phyloP scores from a whole-genome alignment of 2,113 vertebrate genomes.

The Axis porcinus region DNA sequence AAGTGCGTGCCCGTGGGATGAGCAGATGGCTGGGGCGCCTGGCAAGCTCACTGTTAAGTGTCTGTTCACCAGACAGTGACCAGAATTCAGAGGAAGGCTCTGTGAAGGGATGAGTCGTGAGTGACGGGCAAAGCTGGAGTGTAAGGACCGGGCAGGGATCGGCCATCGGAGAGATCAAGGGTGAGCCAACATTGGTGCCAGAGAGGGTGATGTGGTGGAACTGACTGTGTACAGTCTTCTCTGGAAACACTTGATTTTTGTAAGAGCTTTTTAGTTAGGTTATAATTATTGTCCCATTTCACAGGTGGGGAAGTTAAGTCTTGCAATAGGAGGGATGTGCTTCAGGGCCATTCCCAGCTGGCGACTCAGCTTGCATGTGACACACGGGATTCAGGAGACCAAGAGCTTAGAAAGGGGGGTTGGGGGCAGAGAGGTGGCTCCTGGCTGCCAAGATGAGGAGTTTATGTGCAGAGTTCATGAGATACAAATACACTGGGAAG shows the following conservation, averaged over 20 bases:
- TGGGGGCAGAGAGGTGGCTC: not conserved
- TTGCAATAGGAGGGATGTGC: not conserved
- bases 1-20: accelerated
- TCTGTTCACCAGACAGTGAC: not conserved
- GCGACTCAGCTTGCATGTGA: not conserved
- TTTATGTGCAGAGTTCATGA: not conserved
- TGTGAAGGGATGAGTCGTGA: not conserved
- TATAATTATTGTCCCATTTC: not conserved
- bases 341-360: not conserved
- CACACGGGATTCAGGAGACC: accelerated
- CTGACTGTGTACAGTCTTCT: not conserved
- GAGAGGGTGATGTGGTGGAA: not conserved
- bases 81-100: not conserved
- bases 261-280: not conserved
- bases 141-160: not conserved
- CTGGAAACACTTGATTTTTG: not conserved
- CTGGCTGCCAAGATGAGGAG: not conserved
- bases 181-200: not conserved
- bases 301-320: not conserved
- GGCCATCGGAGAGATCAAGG: not conserved
- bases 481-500: not conserved
- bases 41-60: not conserved
- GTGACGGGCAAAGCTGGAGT: not conserved
- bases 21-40: not conserved
- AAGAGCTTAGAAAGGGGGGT: not conserved